Percentiles rank a stretch among this genome's conserved stretches.
Evolutionary conservation across 2,888 invertebrate genomes (phyloP).

Genomic region (Yponomeuta plumbellus): DNA sequence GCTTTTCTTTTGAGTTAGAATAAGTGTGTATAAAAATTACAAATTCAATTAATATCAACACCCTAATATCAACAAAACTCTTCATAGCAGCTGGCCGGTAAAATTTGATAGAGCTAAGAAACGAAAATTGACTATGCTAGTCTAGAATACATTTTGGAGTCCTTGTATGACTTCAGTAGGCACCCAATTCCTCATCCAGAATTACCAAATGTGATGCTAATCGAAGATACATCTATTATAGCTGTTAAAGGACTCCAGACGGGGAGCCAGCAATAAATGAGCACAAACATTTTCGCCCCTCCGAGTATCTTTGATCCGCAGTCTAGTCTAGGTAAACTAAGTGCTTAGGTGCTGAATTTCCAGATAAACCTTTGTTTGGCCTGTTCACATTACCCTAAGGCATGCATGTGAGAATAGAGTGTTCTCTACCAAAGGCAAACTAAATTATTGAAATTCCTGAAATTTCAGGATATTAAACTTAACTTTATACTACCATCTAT

Average conservation of each 20-base stretch:
- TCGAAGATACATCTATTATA: neutral
- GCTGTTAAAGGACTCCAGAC: neutral
- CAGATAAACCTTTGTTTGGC: neutral
- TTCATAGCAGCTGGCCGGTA: too few relatives aligned
- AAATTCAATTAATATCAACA: too few relatives aligned
- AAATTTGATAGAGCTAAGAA: too few relatives aligned
- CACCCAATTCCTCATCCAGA: too few relatives aligned
- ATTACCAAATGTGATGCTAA: neutral
- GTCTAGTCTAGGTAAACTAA: neutral
- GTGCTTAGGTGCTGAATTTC: neutral
- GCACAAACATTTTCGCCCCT: neutral
- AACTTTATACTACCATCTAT: too few relatives aligned
- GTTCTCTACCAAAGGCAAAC: neutral
- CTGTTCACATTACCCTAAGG: neutral
- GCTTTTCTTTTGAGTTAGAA: too few relatives aligned
- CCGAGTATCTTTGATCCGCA: neutral
- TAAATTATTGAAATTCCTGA: neutral
- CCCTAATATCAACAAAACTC: too few relatives aligned
- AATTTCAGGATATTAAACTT: too few relatives aligned
- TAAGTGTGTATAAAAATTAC: too few relatives aligned
- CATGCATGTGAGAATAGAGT: neutral
- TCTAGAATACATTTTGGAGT: too few relatives aligned
- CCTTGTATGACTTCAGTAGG: too few relatives aligned
- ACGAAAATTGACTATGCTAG: too few relatives aligned
- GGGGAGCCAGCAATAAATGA: neutral